Evolutionary conservation across 1,140 invertebrate species (phyloP), one percentile per base, ranked within the genome.

Genomic region (Agrypnia vestita): DNA sequence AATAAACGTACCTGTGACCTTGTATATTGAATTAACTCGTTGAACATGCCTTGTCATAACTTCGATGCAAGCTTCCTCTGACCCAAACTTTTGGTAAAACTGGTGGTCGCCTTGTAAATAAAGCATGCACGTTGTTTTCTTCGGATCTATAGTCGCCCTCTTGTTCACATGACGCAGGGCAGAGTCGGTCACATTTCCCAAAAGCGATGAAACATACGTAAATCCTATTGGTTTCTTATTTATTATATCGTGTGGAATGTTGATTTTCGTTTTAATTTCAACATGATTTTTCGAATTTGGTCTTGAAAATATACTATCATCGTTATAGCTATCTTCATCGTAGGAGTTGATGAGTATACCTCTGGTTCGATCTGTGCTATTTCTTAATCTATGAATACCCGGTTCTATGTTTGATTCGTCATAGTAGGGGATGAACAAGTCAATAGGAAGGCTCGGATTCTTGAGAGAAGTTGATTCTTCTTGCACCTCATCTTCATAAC

Each of bases 21-120:
- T 94, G 86, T 98, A 98, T 84, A 98, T 98, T 10, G 94, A 92
- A 88, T 98, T 98, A 79, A 98, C 96, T 85, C 96, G 92, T 86
- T 98, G 97, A 13, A 98, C 97, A 86, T 98, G 96, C 69, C 96
- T 91, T 0, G 97, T 97, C 92, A 98, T 97, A 25, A 97, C 95
- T 87, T 98, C 96, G 84, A 98, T 98, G 85, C 96, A 97, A 0
- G 96, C 96, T 86, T 98, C 97, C 85, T 98, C 96, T 12, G 95
- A 96, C 44, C 96, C 95, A 86, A 97, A 97, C 89, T 96, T 94
- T 85, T 97, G 92, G 87, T 94, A 98, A 89, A 98, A 98, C 85
- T 97, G 93, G 90, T 98, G 97, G 90, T 98, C 97, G 1, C 97
- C 97, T 89, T 98, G 97, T 81, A 98, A 90, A 88, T 98, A 98